phyloP scores from a whole-genome alignment of 2,888 invertebrate genomes.

The Perizoma affinitatum region DNA sequence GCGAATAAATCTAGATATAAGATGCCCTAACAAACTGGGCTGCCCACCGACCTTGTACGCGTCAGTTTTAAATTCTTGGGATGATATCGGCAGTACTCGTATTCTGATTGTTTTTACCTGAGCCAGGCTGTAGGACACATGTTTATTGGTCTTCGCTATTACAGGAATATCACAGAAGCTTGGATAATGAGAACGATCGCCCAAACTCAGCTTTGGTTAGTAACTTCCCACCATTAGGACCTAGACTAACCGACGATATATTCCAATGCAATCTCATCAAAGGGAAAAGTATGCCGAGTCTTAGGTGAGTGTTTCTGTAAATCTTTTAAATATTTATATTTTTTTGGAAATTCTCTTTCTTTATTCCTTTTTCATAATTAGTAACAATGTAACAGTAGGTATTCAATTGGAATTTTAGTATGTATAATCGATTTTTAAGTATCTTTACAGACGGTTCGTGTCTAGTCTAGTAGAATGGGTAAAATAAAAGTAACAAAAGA shows the following conservation, averaged over 20 bases:
- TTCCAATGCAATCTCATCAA: constrained; percentile 90
- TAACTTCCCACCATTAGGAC: constrained; percentile 85
- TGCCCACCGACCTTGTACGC: too few relatives aligned
- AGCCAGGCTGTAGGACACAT: too few relatives aligned
- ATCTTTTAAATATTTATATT: constrained; percentile 4
- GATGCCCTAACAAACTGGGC: too few relatives aligned
- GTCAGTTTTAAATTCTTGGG: too few relatives aligned
- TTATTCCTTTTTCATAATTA: constrained; percentile 19
- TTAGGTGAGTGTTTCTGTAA: constrained; percentile 86
- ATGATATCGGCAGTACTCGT: too few relatives aligned
- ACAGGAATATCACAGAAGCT: constrained; percentile 92
- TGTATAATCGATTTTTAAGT: constrained; percentile 9
- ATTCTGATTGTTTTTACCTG: background rate
- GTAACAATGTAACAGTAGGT: constrained; percentile 16
- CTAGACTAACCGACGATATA: constrained; percentile 77
- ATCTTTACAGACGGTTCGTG: constrained; percentile 9
- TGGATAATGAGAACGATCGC: constrained; percentile 91
- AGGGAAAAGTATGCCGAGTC: constrained; percentile 98
- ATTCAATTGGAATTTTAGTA: background rate
- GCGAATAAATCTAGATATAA: too few relatives aligned
- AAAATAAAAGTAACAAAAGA: constrained; percentile 6
- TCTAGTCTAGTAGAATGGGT: too few relatives aligned
- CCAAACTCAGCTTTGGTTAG: constrained; percentile 88
- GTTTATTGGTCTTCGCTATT: constrained; percentile 35
- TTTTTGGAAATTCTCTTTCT: constrained; percentile 27